Percentiles rank a stretch among this genome's conserved stretches.
These are phyloP conservation scores for Allolobophora icterica DNA, from an alignment of 2,888 invertebrate genomes.

Conservation along the genomic window DNA sequence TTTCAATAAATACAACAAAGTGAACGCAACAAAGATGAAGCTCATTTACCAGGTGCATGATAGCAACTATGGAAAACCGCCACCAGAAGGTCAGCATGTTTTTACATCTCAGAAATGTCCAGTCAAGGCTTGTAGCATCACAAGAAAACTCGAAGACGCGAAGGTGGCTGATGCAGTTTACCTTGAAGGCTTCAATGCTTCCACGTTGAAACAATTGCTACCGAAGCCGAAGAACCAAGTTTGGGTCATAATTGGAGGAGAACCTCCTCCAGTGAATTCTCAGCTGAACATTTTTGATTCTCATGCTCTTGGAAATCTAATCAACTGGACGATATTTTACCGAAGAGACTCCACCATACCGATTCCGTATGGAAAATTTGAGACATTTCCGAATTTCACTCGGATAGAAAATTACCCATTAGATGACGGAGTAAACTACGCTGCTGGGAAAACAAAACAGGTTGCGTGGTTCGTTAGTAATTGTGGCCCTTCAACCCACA, in stretches of 20 bases:
- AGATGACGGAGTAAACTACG: slow-evolving; percentile 42
- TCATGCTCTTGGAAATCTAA: not conserved
- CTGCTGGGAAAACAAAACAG: slow-evolving; percentile 85
- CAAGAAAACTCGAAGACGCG: not conserved
- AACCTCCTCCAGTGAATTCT: not conserved
- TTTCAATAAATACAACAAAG: not conserved
- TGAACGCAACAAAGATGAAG: not conserved
- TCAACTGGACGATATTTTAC: not conserved
- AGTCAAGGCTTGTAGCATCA: not conserved
- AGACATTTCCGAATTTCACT: slow-evolving; percentile 71
- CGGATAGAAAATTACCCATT: slow-evolving; percentile 6
- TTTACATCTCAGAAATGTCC: not conserved
- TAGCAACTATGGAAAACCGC: not conserved
- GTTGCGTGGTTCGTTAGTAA: slow-evolving; percentile 98
- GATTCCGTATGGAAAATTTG: slow-evolving; percentile 93
- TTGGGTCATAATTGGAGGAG: not conserved
- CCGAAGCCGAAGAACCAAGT: not conserved
- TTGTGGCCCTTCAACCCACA: slow-evolving; percentile 87
- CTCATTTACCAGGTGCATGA: not conserved
- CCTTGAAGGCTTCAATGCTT: not conserved
- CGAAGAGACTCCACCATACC: slow-evolving; percentile 79
- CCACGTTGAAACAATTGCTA: not conserved
- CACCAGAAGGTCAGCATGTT: not conserved
- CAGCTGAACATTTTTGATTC: not conserved
- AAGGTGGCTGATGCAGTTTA: not conserved